phyloP scores from a whole-genome alignment of 2,113 vertebrate genomes.

The Enhydra lutris region DNA sequence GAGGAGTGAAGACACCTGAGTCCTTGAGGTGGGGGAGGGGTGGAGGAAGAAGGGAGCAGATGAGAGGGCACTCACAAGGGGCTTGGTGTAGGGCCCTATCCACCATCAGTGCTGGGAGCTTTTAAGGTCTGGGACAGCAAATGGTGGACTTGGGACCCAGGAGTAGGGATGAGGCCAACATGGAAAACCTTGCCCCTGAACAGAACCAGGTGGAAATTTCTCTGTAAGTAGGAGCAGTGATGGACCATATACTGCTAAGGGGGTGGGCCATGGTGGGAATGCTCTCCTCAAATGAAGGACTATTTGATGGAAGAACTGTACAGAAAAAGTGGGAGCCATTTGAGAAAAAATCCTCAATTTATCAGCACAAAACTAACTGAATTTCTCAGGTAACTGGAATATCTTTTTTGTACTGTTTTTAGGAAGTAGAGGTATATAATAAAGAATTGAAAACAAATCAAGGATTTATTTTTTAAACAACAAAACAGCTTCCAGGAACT shows the following conservation, averaged over 20 bases:
- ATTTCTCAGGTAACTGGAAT: conserved; percentile 9
- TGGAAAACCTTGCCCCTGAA: not conserved
- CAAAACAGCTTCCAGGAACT: not conserved
- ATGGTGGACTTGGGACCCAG: not conserved
- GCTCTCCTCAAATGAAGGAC: not conserved
- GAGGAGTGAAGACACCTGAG: not conserved
- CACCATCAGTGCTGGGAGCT: not conserved
- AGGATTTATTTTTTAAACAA: not conserved
- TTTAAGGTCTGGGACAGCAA: not conserved
- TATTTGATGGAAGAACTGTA: not conserved
- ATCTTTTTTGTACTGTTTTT: not conserved
- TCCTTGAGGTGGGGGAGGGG: not conserved
- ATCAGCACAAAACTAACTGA: not conserved
- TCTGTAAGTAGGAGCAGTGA: not conserved
- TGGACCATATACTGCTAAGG: not conserved
- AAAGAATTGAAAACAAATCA: conserved; percentile 23
- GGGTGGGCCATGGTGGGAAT: not conserved
- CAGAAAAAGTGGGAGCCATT: conserved; percentile 8
- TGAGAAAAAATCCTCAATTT: not conserved
- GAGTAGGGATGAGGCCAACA: not conserved
- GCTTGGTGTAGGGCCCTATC: not conserved
- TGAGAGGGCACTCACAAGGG: not conserved
- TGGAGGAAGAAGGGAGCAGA: not conserved
- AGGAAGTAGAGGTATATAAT: conserved; percentile 1
- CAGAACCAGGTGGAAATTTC: not conserved